These are phyloP conservation scores for Marronus borbonicus DNA, from an alignment of 2,888 invertebrate species.

Conservation along the genomic window DNA sequence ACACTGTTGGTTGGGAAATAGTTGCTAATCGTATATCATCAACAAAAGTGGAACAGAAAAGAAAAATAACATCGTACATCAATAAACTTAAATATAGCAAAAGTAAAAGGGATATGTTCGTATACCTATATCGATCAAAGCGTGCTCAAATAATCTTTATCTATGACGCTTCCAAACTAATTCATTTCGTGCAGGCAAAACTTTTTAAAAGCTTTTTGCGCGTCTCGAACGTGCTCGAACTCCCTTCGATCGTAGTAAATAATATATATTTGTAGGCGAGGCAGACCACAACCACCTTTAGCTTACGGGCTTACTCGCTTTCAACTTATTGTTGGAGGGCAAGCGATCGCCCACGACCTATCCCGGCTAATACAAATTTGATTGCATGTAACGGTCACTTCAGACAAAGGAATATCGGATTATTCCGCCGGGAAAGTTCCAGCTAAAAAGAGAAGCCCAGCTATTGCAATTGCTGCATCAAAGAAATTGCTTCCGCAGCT, in stretches of 20 bases:
- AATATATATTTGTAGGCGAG: constrained; percentile 40
- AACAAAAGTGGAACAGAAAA: no score
- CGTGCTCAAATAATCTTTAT: constrained; percentile 17
- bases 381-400: constrained; percentile 47
- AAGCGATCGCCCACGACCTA: neutral
- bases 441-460: constrained; percentile 38
- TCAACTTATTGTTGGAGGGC: constrained; percentile 28
- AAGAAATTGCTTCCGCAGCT: constrained; percentile 54
- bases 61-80: no score
- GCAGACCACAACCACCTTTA: neutral
- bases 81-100: no score
- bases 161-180: constrained; percentile 43
- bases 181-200: constrained; percentile 41
- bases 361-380: constrained; percentile 45
- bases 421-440: constrained; percentile 48
- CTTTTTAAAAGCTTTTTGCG: constrained; percentile 44
- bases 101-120: no score
- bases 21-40: no score
- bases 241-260: constrained; percentile 29
- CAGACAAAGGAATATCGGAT: constrained; percentile 44
- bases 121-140: constrained; percentile 28
- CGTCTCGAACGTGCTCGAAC: constrained; percentile 35
- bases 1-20: no score
- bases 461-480: constrained; percentile 55
- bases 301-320: constrained; percentile 9